Evolutionary conservation across 2,113 vertebrate species (phyloP).

Genomic region (Dasyurus viverrinus): DNA sequence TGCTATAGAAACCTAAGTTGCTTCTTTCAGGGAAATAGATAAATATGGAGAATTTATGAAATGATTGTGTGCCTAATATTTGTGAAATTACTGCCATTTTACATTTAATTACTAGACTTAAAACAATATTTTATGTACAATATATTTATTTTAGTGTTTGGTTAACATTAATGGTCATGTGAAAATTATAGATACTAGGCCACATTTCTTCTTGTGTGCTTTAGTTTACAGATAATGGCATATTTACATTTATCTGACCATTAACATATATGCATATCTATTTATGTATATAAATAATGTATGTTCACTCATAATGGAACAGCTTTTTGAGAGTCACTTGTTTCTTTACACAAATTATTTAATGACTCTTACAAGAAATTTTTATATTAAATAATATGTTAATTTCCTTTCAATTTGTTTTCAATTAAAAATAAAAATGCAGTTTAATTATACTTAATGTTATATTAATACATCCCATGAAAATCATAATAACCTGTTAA

Average conservation of each 20-base stretch:
- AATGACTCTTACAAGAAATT: neutral
- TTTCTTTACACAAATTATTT: neutral
- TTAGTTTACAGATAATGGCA: neutral
- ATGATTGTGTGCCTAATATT: neutral
- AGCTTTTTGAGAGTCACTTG: conserved; percentile 4
- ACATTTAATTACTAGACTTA: neutral
- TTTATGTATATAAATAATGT: neutral
- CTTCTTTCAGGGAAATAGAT: neutral
- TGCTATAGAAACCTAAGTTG: neutral
- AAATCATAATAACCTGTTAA: neutral
- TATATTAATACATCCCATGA: neutral
- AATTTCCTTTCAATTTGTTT: neutral
- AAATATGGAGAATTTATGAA: conserved; percentile 7
- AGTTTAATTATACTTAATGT: neutral
- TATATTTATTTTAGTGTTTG: neutral
- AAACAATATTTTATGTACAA: neutral
- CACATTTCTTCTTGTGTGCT: neutral
- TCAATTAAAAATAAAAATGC: conserved; percentile 5
- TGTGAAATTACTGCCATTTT: neutral
- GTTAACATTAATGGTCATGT: conserved; percentile 6
- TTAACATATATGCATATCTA: neutral
- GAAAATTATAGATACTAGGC: neutral
- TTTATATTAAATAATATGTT: conserved; percentile 11
- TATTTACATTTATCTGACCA: neutral
- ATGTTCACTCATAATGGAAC: neutral